Base-by-base conservation (phyloP, 2,888 invertebrate genomes). In the Lasius fuliginosus region DNA sequence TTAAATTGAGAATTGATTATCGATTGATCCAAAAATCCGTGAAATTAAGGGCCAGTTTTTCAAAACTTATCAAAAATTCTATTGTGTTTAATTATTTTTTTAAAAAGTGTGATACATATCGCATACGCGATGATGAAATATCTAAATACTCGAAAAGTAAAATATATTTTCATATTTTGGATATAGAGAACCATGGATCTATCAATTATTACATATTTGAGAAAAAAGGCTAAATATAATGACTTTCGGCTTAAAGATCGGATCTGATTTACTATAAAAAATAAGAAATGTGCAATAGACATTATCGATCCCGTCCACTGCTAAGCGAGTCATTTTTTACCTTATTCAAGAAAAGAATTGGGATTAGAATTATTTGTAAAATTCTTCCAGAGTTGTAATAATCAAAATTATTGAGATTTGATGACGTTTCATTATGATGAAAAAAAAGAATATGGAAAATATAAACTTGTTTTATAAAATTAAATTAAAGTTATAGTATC, bases 261-360 rank as follows among this genome's bases (percentile, higher is more conserved):
- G 73, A 62, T 71, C 18, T 73, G 60, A 60, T 18, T 11, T 46
- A 46, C 18, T 46, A n/a, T 9, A 1, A 69, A 69, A 42, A 46
- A 33, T 46, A 46, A 46, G 36, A 60, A 12, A 46, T 60, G 79
- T 81, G 73, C 79, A 81, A 73, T 81, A 60, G 6, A 71, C 46
- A 46, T 60, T 73, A 46, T 73, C 36, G 46, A 71, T 71, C 36
- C 79, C 73, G 73, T 81, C 79, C 79, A 81, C 27, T 33, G 12
- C 27, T 71, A 58, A 69, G 77, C 23, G 79, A 81, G 79, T 81
- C 79, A 73, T 69, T 46, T 77, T 68, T n/a, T 79, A 23, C 58
- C 18, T 46, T 60, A 46, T 46, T 46, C 40, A 33, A 76, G 12
- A 56, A 53, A 12, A 49, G 53, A 56, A n/a, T 56, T n/a, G 77